Evolutionary conservation across 2,888 invertebrate species (phyloP).

Genomic region (Bombyx huttoni): DNA sequence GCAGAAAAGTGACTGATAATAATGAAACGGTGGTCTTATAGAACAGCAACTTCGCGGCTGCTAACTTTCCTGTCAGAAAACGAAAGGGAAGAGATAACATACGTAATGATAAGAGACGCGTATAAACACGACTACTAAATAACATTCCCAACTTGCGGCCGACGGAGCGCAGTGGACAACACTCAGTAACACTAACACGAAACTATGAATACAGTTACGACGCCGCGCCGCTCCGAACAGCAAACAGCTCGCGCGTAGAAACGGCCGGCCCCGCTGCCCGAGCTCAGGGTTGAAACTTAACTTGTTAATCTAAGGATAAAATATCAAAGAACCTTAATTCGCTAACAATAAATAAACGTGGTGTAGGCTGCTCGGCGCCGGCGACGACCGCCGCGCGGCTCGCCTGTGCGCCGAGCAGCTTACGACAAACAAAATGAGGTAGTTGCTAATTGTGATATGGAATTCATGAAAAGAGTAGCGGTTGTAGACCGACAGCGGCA

Average conservation of each 20-base stretch:
- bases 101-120: too few species aligned
- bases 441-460: slow-evolving; percentile 69
- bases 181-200: too few species aligned
- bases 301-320: slow-evolving; percentile 12
- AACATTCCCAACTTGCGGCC: too few species aligned
- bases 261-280: too few species aligned
- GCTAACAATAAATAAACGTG: slow-evolving; percentile 17
- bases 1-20: too few species aligned
- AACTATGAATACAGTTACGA: slow-evolving; percentile 1
- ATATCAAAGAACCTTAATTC: slow-evolving; percentile 17
- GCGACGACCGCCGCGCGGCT: not conserved
- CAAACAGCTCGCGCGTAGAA: slow-evolving; percentile 60
- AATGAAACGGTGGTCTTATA: too few species aligned
- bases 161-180: not conserved
- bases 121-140: too few species aligned
- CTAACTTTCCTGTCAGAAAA: too few species aligned
- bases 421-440: slow-evolving; percentile 68
- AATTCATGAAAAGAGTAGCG: slow-evolving; percentile 17
- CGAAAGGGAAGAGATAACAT: too few species aligned
- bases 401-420: slow-evolving; percentile 24
- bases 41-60: too few species aligned
- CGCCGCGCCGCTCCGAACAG: slow-evolving; percentile 5
- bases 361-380: not conserved
- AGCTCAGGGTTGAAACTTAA: slow-evolving; percentile 8
- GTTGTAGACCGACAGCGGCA: not conserved